Evolutionary conservation across 2,888 invertebrate genomes (phyloP).

Genomic region (Acrocera orbiculus): DNA sequence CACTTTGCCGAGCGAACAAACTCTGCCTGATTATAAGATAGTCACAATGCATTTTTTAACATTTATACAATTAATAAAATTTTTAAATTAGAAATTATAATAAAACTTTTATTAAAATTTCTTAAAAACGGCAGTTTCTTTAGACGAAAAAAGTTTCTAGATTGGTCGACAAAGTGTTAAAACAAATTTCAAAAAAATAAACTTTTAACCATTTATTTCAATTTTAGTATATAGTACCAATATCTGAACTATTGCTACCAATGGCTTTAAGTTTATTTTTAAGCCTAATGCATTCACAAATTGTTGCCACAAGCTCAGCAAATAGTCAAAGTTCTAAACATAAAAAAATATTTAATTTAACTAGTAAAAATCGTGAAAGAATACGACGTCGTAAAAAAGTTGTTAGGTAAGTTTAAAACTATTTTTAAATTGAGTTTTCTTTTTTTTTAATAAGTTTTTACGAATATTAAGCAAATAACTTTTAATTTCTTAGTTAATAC

Average conservation of each 20-base stretch:
- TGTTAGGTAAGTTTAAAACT: constrained; percentile 26
- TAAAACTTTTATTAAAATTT: background rate
- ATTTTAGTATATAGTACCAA: constrained; percentile 36
- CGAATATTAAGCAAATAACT: background rate
- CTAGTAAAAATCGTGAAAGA: constrained; percentile 19
- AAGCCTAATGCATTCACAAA: constrained; percentile 64
- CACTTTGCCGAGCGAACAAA: no score
- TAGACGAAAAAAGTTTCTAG: no score
- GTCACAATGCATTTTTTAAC: background rate
- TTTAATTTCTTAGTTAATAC: no score
- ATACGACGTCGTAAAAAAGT: constrained; percentile 24
- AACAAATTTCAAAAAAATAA: no score
- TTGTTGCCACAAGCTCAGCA: constrained; percentile 47
- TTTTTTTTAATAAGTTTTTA: no score
- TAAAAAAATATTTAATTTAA: constrained; percentile 22
- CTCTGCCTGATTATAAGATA: no score
- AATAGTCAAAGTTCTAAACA: constrained; percentile 19
- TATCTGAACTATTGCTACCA: constrained; percentile 55
- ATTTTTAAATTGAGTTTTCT: no score
- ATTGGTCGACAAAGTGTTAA: no score
- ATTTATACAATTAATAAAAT: constrained; percentile 9
- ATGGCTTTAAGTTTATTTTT: constrained; percentile 52
- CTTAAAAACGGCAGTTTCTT: constrained; percentile 1
- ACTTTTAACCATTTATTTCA: no score
- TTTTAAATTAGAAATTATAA: constrained; percentile 16